Evolutionary conservation across 2,797 vertebrate genomes (phyloP).

Genomic region (Sebastolobus alascanus): DNA sequence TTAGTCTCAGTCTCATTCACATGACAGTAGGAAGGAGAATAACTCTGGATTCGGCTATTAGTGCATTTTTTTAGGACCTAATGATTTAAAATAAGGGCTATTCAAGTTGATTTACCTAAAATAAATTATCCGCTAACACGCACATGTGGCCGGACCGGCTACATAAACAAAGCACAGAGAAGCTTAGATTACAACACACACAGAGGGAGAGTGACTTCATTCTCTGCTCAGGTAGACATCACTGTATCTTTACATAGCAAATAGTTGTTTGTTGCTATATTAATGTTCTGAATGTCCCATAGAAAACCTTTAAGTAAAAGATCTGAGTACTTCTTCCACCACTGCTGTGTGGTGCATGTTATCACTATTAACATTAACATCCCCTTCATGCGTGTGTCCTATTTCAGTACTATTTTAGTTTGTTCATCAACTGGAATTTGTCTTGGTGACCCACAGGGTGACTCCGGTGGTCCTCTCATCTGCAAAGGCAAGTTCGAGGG

Average conservation of each 20-base stretch:
- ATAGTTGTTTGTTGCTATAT: not conserved
- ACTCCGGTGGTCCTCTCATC: slow-evolving; percentile 85
- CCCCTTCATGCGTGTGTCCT: not conserved
- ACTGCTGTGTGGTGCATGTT: not conserved
- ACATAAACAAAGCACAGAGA: not conserved
- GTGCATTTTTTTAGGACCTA: too few species aligned
- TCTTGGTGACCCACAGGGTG: slow-evolving; percentile 75
- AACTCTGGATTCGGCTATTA: too few species aligned
- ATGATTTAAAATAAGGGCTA: too few species aligned
- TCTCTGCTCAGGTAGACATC: not conserved
- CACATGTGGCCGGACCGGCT: too few species aligned
- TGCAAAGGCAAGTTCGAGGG: slow-evolving; percentile 81
- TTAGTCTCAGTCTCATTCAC: too few species aligned
- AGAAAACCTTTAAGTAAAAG: not conserved
- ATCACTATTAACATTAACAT: not conserved
- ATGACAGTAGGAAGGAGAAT: too few species aligned
- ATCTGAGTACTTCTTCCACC: not conserved
- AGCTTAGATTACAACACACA: not conserved
- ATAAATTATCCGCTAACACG: too few species aligned
- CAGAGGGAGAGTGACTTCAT: not conserved
- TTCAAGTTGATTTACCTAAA: too few species aligned
- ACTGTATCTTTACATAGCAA: not conserved
- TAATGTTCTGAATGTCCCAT: not conserved
- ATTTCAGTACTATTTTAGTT: not conserved
- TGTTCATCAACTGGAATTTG: not conserved